Evolutionary conservation across 2,888 invertebrate genomes (phyloP), one percentile per base, ranked within the genome.

Genomic region (Perithous albicinctus): DNA sequence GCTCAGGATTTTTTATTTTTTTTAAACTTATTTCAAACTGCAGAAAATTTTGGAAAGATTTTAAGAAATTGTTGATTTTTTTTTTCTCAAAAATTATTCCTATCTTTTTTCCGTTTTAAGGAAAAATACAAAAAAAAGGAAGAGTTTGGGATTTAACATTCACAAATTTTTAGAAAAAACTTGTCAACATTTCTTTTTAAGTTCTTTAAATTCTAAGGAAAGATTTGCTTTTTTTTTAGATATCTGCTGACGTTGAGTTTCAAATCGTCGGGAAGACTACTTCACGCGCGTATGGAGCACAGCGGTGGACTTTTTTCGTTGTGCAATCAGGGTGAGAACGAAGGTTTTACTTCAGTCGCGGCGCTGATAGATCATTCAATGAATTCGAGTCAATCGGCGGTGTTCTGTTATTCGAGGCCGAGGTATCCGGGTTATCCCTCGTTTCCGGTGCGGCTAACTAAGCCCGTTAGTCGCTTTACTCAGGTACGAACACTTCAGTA

Each of bases 291-390:
- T 41, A 95, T 97, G 86, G 96, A 96, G 90, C 95, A 96, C 89
- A 95, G 95, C 83, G 94, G 95, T 85, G 96, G 96, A 64, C 93
- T 95, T 83, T 96, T 95, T 90, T 94, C 94, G 43, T 88, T 94
- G 20, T 94, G 94, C 85, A 94, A 95, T 92, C 94, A 94, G 88
- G 93, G 94, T 83, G 94, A 94, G 20, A 87, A 82, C 15, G 93
- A 94, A 85, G 94, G 94, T 69, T 94, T 94, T 86, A 89, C 93
- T 35, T 95, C 95, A 0, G 95, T 97, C 81, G 95, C 95, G 6
- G 96, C 96, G 87, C 94, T 97, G 86, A 96, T 97, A 79, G 95
- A 96, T 84, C 95, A 96, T 87, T 96, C 96, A n/a, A 94, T 97
- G 93, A 94, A 94, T 85, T 95, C 95, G 84, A 96, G 96, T 69